Percentiles rank a stretch among this genome's conserved stretches.
phyloP scores from a whole-genome alignment of 35 echinoderm and acorn worm species.

The Heliocidaris tuberculata region DNA sequence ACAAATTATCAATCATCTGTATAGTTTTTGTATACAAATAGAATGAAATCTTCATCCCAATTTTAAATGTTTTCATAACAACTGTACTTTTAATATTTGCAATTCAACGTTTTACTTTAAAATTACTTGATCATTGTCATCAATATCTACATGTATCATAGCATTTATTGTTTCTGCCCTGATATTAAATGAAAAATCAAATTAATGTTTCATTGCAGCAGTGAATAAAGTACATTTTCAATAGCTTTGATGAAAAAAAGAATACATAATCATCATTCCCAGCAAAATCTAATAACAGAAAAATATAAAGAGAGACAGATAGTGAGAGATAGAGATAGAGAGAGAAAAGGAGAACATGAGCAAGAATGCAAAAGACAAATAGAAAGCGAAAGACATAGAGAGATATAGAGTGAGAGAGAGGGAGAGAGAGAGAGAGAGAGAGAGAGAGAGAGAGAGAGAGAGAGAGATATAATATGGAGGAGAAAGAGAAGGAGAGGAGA shows the following conservation, averaged over 20 bases:
- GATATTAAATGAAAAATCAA: not conserved
- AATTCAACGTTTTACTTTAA: too few relatives aligned
- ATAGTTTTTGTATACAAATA: too few relatives aligned
- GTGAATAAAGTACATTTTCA: not conserved
- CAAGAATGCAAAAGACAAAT: not conserved
- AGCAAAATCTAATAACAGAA: not conserved
- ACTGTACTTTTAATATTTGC: too few relatives aligned
- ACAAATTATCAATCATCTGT: too few relatives aligned
- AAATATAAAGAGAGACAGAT: not conserved
- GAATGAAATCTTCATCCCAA: too few relatives aligned
- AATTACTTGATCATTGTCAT: too few relatives aligned
- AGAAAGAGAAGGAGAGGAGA: not conserved
- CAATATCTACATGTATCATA: not conserved
- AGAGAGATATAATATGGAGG: not conserved
- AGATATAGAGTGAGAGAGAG: not conserved
- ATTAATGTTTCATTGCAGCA: not conserved
- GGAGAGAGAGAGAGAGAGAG: not conserved
- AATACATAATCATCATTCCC: not conserved
- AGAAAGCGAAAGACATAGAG: not conserved
- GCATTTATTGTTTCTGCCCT: not conserved
- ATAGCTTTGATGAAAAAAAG: not conserved
- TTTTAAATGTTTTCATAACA: too few relatives aligned
- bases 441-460: not conserved
- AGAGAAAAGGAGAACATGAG: not conserved
- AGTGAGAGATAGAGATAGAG: not conserved